Evolutionary conservation across 2,888 invertebrate genomes (phyloP), one percentile per base, ranked within the genome.

Genomic region (Drosophila meridiana): DNA sequence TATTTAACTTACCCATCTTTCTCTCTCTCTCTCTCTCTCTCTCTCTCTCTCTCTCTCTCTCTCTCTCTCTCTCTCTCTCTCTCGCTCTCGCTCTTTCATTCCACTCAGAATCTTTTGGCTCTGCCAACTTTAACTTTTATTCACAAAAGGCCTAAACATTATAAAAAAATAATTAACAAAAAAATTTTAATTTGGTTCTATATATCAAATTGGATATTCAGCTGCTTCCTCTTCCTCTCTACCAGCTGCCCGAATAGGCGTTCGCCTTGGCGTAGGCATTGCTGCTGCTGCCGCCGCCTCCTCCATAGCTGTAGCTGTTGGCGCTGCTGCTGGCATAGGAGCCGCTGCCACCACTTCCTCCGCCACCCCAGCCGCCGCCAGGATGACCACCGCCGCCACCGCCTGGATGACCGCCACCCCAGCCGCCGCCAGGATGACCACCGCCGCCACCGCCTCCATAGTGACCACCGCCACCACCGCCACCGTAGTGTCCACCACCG

Each of bases 191-290:
- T 30, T 38, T 9, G 4, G 20, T 9, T 30, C 11, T 5, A 14
- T 2, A 42, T 32, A 11, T 20, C 30, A 34, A 13, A 42, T 20
- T 50, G 28, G 28, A 42, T 30, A n/a, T 13, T 11, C 0, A 38
- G 45, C 14, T 32, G 26, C 40, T 28, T 14, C 14, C 8, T 58
- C 8, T 58, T 48, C 2, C 13, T 28, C 28, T 20, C 34, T 66
- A 85, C 84, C 84, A 85, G 59, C 72, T 57, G 47, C 75, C 69
- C 2, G 83, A 61, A 36, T 83, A 73, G 40, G 84, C 76, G n/a
- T 85, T 83, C 20, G 84, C 88, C 66, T 86, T 84, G 38, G 84
- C 83, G 48, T 85, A 83, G 56, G 87, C 82, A 32, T 66, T 68
- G 57, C 68, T 65, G 14, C 65, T 42, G 3, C 80, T 65, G 4